phyloP scores from a whole-genome alignment of 1,140 invertebrate genomes.

The Globodera rostochiensis region DNA sequence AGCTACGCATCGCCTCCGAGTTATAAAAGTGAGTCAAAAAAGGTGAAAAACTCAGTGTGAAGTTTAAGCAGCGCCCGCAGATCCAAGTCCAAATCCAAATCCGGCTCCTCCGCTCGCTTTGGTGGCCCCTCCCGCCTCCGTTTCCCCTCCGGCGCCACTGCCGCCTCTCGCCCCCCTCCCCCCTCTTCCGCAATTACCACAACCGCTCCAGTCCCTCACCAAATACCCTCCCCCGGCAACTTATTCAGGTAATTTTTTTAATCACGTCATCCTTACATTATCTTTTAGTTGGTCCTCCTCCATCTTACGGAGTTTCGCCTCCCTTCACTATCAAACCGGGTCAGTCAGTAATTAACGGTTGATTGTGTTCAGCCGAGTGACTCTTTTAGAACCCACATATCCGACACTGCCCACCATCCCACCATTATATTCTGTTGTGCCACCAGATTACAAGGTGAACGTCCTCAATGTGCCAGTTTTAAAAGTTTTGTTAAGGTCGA shows the following conservation, averaged over 20 bases:
- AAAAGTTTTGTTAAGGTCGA: constrained; percentile 6
- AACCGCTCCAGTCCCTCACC: neutral
- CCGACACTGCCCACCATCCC: constrained; percentile 15
- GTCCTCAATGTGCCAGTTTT: neutral
- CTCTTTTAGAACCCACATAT: neutral
- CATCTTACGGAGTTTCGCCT: constrained; percentile 2
- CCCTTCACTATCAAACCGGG: neutral
- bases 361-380: neutral
- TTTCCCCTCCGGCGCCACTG: neutral
- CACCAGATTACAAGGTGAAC: neutral
- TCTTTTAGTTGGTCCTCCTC: constrained; percentile 17
- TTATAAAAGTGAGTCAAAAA: constrained; percentile 7
- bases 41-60: neutral
- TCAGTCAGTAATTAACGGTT: neutral
- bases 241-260: neutral
- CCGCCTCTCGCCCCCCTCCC: constrained; percentile 5
- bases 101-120: neutral
- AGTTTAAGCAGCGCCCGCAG: neutral
- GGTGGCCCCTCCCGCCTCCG: constrained; percentile 9
- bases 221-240: neutral
- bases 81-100: neutral
- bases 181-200: neutral
- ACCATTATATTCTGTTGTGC: constrained; percentile 15
- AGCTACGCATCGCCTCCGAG: constrained; percentile 13
- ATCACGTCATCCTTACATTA: neutral